phyloP scores from a whole-genome alignment of 2,888 invertebrate genomes.

The Augiades crinisus region DNA sequence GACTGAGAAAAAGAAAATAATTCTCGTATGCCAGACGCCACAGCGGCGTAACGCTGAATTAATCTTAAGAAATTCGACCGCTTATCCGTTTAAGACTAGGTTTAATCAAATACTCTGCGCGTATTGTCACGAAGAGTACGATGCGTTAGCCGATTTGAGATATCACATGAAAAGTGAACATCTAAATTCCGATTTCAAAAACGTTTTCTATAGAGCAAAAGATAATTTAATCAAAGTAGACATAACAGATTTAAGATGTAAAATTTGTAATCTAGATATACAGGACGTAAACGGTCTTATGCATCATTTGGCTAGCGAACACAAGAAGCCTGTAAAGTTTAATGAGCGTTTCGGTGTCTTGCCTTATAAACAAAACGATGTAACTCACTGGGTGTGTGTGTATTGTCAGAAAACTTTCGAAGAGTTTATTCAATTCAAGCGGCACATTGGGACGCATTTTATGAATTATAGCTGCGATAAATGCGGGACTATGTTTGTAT shows the following conservation, averaged over 20 bases:
- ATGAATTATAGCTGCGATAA: constrained; percentile 70
- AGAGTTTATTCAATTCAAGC: constrained; percentile 62
- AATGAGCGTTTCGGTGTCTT: constrained; percentile 65
- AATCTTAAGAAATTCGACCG: constrained; percentile 63
- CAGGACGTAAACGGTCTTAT: constrained; percentile 61
- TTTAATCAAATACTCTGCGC: constrained; percentile 70
- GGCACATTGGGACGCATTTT: constrained; percentile 65
- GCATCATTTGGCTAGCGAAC: constrained; percentile 59
- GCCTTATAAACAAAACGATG: constrained; percentile 60
- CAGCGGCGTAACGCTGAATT: constrained; percentile 72
- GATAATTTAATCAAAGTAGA: constrained; percentile 71
- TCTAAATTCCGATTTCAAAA: constrained; percentile 57
- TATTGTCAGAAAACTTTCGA: constrained; percentile 57
- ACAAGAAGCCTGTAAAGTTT: constrained; percentile 64
- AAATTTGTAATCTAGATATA: constrained; percentile 54
- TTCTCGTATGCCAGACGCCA: constrained; percentile 69
- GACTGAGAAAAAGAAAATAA: constrained; percentile 68
- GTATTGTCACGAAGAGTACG: constrained; percentile 65
- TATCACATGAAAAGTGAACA: constrained; percentile 64
- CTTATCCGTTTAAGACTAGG: constrained; percentile 70
- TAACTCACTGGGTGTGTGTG: constrained; percentile 59
- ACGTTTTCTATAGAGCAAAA: constrained; percentile 68
- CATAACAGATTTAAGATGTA: constrained; percentile 68
- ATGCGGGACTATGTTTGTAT: constrained; percentile 67
- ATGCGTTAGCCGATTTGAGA: constrained; percentile 52